Conservation (phyloP, 37 sponge, comb jelly and placozoan genomes). For the Axinella damicornis region DNA sequence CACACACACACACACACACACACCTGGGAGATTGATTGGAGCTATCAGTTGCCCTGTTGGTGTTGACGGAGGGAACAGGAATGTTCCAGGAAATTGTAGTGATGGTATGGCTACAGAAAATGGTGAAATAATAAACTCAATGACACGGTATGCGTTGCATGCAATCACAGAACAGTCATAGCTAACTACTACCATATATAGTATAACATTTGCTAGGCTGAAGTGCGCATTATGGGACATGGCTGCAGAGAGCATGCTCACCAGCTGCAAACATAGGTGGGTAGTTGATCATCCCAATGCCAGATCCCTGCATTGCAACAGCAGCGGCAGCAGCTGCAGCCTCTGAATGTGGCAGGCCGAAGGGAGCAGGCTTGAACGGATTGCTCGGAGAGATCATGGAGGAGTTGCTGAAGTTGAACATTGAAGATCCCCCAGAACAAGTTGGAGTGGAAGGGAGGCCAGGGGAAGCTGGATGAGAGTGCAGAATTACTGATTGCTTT, state of each 20-base stretch:
- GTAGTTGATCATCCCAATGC: too few relatives aligned
- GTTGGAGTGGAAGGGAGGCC: constrained; percentile 61
- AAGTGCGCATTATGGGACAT: neutral
- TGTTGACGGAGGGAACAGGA: constrained; percentile 39
- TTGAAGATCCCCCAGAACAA: constrained; percentile 38
- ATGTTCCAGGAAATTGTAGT: constrained; percentile 23
- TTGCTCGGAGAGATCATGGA: constrained; percentile 45
- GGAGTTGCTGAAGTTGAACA: constrained; percentile 41
- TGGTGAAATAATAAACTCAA: too few relatives aligned
- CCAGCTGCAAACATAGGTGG: constrained; percentile 27
- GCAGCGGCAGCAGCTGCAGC: neutral
- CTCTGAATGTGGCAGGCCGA: neutral
- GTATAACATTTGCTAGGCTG: neutral
- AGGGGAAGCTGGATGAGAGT: constrained; percentile 64
- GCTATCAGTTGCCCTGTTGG: constrained; percentile 32
- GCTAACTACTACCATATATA: too few relatives aligned
- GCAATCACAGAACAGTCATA: too few relatives aligned
- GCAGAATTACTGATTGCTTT: too few relatives aligned
- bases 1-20: constrained; percentile 23
- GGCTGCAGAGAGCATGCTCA: neutral
- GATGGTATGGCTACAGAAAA: constrained; percentile 38
- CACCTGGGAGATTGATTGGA: constrained; percentile 16
- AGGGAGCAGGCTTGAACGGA: neutral
- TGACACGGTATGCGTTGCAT: too few relatives aligned
- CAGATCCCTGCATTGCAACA: too few relatives aligned